Base-by-base conservation (phyloP, 2,888 invertebrate species). In the Chydorus sphaericus region DNA sequence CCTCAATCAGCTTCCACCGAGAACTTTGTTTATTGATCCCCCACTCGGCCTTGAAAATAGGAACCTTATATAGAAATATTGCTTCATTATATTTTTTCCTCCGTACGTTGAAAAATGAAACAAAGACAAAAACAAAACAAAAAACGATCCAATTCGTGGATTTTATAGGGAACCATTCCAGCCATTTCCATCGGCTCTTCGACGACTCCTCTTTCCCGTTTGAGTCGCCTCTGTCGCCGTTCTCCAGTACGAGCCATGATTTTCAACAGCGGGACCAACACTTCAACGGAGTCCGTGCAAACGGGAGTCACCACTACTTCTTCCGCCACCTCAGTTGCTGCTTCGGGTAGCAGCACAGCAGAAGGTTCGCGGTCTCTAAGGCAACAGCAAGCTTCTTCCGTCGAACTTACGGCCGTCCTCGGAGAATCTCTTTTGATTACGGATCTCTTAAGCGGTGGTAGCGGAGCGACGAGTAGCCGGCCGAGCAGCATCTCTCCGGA, bases 401-500 rank as follows among this genome's bases (percentile, higher is more conserved):
- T n/a, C n/a, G n/a, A n/a, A n/a, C n/a, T n/a, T n/a, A n/a, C n/a
- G n/a, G n/a, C n/a, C n/a, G n/a, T n/a, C n/a, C n/a, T n/a, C n/a
- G n/a, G n/a, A n/a, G n/a, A n/a, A n/a, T n/a, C n/a, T n/a, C n/a
- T n/a, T n/a, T n/a, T n/a, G n/a, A n/a, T n/a, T n/a, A n/a, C n/a
- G n/a, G n/a, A n/a, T n/a, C n/a, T n/a, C n/a, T n/a, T n/a, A n/a
- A n/a, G n/a, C n/a, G n/a, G n/a, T n/a, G n/a, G n/a, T n/a, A n/a
- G n/a, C n/a, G n/a, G n/a, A n/a, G n/a, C n/a, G n/a, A n/a, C n/a
- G n/a, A n/a, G n/a, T n/a, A n/a, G n/a, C n/a, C n/a, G n/a, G n/a
- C n/a, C n/a, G n/a, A n/a, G n/a, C n/a, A 33, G 23, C 36, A 20
- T 33, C 51, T 51, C 51, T 4, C 51, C 51, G 18, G 51, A 51